Evolutionary conservation across 2,888 invertebrate genomes (phyloP).

Genomic region (Gasteruption jaculator): DNA sequence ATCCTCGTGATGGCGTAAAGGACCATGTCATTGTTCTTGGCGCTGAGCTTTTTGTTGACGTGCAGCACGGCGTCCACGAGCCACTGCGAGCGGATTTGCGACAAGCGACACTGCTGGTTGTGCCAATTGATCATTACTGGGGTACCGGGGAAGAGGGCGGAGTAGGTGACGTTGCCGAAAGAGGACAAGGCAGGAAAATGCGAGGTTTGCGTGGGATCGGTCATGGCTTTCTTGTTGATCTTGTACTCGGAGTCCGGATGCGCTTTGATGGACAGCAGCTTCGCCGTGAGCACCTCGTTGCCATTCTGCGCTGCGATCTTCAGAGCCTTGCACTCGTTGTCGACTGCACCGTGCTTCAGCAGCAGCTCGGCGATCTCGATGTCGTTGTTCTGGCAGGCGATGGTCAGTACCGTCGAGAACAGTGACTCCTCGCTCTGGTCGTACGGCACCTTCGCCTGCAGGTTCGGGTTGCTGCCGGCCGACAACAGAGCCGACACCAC

Average conservation of each 20-base stretch:
- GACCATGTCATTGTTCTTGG: slow-evolving; percentile 67
- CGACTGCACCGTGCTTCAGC: slow-evolving; percentile 77
- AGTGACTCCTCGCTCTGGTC: slow-evolving; percentile 52
- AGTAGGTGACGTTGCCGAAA: slow-evolving; percentile 66
- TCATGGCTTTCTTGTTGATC: slow-evolving; percentile 83
- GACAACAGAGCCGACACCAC: slow-evolving; percentile 67
- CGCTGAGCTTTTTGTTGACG: slow-evolving; percentile 72
- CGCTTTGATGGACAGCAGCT: slow-evolving; percentile 81
- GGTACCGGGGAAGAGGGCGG: slow-evolving; percentile 75
- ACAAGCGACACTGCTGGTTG: slow-evolving; percentile 67
- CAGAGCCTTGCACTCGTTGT: slow-evolving; percentile 81
- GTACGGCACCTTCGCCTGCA: slow-evolving; percentile 58
- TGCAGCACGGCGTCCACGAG: slow-evolving; percentile 77
- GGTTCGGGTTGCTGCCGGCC: slow-evolving; percentile 79
- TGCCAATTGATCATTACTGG: slow-evolving; percentile 93
- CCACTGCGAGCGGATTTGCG: slow-evolving; percentile 77
- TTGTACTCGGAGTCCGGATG: slow-evolving; percentile 89
- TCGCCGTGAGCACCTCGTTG: slow-evolving; percentile 73
- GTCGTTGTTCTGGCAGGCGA: slow-evolving; percentile 67
- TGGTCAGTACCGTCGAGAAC: slow-evolving; percentile 60
- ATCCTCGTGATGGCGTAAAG: slow-evolving; percentile 90
- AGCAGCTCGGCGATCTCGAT: slow-evolving; percentile 71
- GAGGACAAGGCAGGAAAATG: slow-evolving; percentile 56
- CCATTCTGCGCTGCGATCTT: slow-evolving; percentile 69
- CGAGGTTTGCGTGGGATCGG: slow-evolving; percentile 58